These are phyloP conservation scores for Whitmania pigra DNA, from an alignment of 1,140 invertebrate genomes.

Conservation along the genomic window DNA sequence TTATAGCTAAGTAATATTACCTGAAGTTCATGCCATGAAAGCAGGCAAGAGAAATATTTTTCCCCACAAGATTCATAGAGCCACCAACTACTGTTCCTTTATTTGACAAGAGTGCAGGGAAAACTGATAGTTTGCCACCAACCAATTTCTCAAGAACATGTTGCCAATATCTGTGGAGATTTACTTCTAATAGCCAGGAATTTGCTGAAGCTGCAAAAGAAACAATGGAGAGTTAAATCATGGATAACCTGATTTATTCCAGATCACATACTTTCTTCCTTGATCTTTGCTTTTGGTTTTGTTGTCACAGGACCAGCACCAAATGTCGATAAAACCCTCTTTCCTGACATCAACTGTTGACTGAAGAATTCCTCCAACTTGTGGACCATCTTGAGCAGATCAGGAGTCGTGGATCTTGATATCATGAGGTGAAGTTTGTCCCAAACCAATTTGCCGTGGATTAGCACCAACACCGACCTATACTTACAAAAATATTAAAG, in stretches of 20 bases:
- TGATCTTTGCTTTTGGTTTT: slow-evolving; percentile 11
- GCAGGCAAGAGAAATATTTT: slow-evolving; percentile 79
- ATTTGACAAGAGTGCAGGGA: slow-evolving; percentile 54
- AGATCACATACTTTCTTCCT: slow-evolving; percentile 14
- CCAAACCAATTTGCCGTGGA: slow-evolving; percentile 81
- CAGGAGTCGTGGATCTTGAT: slow-evolving; percentile 85
- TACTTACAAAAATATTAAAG: not conserved
- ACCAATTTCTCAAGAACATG: slow-evolving; percentile 59
- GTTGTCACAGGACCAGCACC: not conserved
- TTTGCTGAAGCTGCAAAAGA: not conserved
- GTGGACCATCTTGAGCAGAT: slow-evolving; percentile 86
- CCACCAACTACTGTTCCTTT: slow-evolving; percentile 76
- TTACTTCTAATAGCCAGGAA: slow-evolving; percentile 45
- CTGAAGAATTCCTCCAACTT: slow-evolving; percentile 89
- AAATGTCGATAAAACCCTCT: slow-evolving; percentile 30
- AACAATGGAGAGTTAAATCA: not conserved
- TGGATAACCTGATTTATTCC: not conserved
- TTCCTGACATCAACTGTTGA: slow-evolving; percentile 40
- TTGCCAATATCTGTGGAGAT: slow-evolving; percentile 86
- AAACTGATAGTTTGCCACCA: slow-evolving; percentile 58
- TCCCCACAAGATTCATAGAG: slow-evolving; percentile 61
- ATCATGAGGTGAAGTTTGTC: slow-evolving; percentile 82
- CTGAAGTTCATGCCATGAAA: slow-evolving; percentile 90
- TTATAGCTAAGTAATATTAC: not conserved
- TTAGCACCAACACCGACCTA: slow-evolving; percentile 76